Percentiles rank a stretch among this genome's conserved stretches.
phyloP scores from a whole-genome alignment of 2,113 vertebrate genomes.

The Datnioides undecimradiatus region DNA sequence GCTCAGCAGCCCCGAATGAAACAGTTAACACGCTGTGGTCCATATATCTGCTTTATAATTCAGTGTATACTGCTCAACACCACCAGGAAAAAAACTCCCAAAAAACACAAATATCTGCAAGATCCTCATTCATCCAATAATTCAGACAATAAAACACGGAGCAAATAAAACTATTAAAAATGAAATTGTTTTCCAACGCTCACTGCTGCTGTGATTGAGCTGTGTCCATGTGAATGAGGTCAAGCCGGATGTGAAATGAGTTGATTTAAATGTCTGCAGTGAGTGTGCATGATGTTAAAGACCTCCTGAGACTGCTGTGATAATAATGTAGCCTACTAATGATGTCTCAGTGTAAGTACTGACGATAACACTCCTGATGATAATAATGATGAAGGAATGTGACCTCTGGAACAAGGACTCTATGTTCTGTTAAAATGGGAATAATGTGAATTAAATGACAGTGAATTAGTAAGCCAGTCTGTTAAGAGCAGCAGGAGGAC shows the following conservation, averaged over 20 bases:
- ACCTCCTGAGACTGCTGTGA: slow-evolving; percentile 5
- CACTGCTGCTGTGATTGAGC: neutral
- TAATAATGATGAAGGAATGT: slow-evolving; percentile 16
- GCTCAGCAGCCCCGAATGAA: neutral
- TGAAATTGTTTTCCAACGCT: neutral
- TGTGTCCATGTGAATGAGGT: neutral
- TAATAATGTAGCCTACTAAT: slow-evolving; percentile 21
- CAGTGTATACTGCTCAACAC: neutral
- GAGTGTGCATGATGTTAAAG: slow-evolving; percentile 7
- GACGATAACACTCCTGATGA: slow-evolving; percentile 30
- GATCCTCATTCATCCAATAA: neutral
- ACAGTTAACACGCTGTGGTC: neutral
- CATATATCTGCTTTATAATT: neutral
- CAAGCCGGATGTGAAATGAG: slow-evolving; percentile 29
- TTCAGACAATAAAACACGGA: neutral
- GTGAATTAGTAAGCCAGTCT: neutral
- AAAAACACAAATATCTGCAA: neutral
- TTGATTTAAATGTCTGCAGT: neutral
- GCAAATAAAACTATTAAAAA: neutral
- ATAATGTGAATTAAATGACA: slow-evolving; percentile 35
- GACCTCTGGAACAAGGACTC: slow-evolving; percentile 38
- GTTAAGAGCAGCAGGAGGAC: neutral
- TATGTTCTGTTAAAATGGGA: slow-evolving; percentile 5
- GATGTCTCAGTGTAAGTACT: slow-evolving; percentile 5
- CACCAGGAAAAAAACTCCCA: neutral